Evolutionary conservation across 2,797 vertebrate species (phyloP), one percentile per base, ranked within the genome.

Genomic region (Pipistrellus pygmaeus): DNA sequence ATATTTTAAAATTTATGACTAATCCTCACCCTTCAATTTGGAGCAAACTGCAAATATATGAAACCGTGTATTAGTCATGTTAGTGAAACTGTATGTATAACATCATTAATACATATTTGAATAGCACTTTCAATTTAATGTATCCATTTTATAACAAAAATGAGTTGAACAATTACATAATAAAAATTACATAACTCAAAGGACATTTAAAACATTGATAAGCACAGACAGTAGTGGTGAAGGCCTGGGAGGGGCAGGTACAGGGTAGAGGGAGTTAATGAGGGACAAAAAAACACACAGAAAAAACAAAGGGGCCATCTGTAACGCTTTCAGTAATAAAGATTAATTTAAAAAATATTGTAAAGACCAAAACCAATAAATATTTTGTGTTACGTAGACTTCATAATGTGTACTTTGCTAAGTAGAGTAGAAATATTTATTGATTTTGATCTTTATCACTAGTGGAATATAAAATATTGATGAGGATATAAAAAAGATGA

Each of bases 141-240:
- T 89, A 64, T 32, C 4, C 38, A n/a, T 78, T 96, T 83, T 30
- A 83, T 46, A 73, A 68, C 46, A 78, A 73, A 69, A 94, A n/a
- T 85, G 5, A 93, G 7, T 72, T 87, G 14, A 90, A 76, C 14
- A 76, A 18, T 85, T 51, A 27, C 68, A 44, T 77, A 89, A 44
- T 85, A 82, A 86, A 77, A 60, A 14, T 6, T 62, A 38, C 8
- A 18, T 44, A 88, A 38, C 6, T 46, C 38, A 46, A 69, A 77
- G 14, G 27, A 27, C 25, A 75, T 38, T 85, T 68, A 82, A 89
- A 89, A 48, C 76, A 85, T 72, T 77, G 21, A 85, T 71, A 57
- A 62, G 60, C 27, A 30, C 12, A 62, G 60, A 30, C 27, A 62
- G 14, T 62, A 62, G 27, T 62, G 60, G 13, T 62, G 60, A 62